These are phyloP conservation scores for Macrobrachium rosenbergii DNA, from an alignment of 1,140 invertebrate species.

Conservation along the genomic window DNA sequence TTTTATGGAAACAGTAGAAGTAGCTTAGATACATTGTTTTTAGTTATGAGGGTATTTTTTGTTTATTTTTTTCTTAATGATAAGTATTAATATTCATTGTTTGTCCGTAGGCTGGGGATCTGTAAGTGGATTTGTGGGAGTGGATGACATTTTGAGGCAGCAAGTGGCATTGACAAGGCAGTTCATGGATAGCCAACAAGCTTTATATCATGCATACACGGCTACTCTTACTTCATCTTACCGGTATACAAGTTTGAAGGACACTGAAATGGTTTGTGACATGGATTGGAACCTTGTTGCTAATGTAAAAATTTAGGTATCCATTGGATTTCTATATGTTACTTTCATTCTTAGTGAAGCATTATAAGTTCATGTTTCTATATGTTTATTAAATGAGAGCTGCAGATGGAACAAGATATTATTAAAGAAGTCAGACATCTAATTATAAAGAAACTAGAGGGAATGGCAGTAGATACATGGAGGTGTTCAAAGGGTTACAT, in stretches of 20 bases:
- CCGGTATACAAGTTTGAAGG: constrained; percentile 35
- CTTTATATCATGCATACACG: constrained; percentile 50
- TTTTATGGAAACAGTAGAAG: too few relatives aligned
- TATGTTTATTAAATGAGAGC: too few relatives aligned
- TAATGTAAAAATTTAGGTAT: background rate
- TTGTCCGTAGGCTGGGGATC: background rate
- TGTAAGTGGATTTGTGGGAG: constrained; percentile 2
- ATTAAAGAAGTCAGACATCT: too few relatives aligned
- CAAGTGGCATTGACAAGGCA: constrained; percentile 50
- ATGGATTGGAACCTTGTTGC: background rate
- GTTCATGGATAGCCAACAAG: constrained; percentile 48
- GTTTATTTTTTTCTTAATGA: too few relatives aligned
- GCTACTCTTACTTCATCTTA: constrained; percentile 41
- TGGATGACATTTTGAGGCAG: constrained; percentile 35
- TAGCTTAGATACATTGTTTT: too few relatives aligned
- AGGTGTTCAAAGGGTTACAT: too few relatives aligned
- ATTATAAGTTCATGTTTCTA: too few relatives aligned
- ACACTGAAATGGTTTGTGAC: constrained; percentile 46
- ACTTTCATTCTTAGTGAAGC: background rate
- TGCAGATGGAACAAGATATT: too few relatives aligned
- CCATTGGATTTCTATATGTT: background rate
- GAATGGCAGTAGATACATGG: too few relatives aligned
- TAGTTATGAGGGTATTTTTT: too few relatives aligned
- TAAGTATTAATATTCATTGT: too few relatives aligned
- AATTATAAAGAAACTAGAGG: too few relatives aligned